Percentiles rank a stretch among this genome's conserved stretches.
phyloP scores from a whole-genome alignment of 1,140 invertebrate genomes.

The Aphis gossypii region DNA sequence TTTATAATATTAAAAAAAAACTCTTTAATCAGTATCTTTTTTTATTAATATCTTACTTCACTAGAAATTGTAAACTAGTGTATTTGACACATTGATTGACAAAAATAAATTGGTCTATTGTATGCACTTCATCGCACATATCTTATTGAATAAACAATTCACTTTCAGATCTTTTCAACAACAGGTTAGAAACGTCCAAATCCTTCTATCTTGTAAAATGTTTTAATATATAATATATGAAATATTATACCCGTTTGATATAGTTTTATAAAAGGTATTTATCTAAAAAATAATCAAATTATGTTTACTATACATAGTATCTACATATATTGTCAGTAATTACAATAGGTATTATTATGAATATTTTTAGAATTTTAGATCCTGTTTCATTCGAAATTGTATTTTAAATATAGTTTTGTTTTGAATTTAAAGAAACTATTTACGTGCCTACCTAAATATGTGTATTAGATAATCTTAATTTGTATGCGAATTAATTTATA shows the following conservation, averaged over 20 bases:
- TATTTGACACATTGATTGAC: constrained; percentile 7
- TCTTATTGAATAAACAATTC: background rate
- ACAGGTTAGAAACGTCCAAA: background rate
- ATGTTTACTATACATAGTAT: background rate
- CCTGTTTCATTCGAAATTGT: background rate
- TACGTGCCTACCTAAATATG: background rate
- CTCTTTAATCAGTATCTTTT: background rate
- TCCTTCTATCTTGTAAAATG: background rate
- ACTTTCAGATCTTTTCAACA: background rate
- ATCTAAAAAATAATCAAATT: background rate
- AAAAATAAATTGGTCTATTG: constrained; percentile 9
- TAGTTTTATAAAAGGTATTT: background rate
- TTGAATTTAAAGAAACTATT: background rate
- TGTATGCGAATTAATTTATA: background rate
- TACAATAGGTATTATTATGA: background rate
- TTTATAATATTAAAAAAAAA: background rate
- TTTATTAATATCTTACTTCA: background rate
- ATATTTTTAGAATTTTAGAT: no score
- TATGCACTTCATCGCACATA: background rate
- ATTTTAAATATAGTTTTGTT: background rate
- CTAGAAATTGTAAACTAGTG: background rate
- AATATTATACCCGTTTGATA: background rate
- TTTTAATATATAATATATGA: background rate
- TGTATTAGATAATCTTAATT: background rate
- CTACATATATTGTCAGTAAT: background rate